Percentiles rank a stretch among this genome's conserved stretches.
These are phyloP conservation scores for Diacarnus erythraeanus DNA, from an alignment of 37 sponge, comb jelly and placozoan species.

Conservation along the genomic window DNA sequence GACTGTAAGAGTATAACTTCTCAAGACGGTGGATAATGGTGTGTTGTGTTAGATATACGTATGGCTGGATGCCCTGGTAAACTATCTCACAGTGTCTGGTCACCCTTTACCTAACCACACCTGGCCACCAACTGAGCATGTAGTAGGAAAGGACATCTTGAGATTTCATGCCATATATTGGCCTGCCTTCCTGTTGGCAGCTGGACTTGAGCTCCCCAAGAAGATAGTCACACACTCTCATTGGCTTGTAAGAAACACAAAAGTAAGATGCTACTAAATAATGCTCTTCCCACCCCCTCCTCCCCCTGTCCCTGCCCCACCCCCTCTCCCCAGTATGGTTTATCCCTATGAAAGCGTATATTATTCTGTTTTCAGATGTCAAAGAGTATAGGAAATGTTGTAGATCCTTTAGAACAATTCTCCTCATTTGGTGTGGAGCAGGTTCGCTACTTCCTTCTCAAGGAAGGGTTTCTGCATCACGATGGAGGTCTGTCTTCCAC, in stretches of 20 bases:
- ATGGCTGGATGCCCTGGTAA: conserved; percentile 90
- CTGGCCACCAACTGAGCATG: conserved; percentile 82
- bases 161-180: conserved; percentile 85
- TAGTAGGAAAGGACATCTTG: conserved; percentile 76
- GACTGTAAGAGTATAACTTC: conserved; percentile 36
- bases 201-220: conserved; percentile 63
- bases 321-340: too few species aligned
- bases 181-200: conserved; percentile 89
- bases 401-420: conserved; percentile 62
- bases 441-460: conserved; percentile 77
- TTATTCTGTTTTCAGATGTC: conserved; percentile 68
- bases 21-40: not conserved
- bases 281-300: too few species aligned
- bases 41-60: conserved; percentile 67
- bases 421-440: conserved; percentile 56
- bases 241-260: conserved; percentile 68
- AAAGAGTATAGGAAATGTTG: conserved; percentile 84
- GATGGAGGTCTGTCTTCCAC: conserved; percentile 59
- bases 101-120: conserved; percentile 41
- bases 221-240: conserved; percentile 73
- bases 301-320: not conserved
- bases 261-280: too few species aligned
- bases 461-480: conserved; percentile 72
- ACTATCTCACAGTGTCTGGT: conserved; percentile 89
- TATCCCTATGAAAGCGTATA: too few species aligned